A percentile compares a stretch with the other conserved stretches of the same genome.
Conservation (phyloP, 2,113 vertebrate species). For the Hipposideros armiger region DNA sequence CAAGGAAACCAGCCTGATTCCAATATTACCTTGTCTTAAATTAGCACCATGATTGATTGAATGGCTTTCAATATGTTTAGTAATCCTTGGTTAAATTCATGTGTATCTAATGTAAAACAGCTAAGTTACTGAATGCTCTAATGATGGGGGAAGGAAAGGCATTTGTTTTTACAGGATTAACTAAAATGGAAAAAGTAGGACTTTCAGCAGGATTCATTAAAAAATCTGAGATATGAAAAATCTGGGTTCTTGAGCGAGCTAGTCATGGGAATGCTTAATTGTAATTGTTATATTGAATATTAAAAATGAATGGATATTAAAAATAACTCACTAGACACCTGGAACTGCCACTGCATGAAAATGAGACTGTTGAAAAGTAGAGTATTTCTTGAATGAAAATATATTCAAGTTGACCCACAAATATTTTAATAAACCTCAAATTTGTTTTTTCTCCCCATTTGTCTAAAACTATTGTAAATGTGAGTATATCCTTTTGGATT, state of each 20-base stretch:
- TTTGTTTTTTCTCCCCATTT: constrained; percentile 50
- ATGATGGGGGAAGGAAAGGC: not conserved
- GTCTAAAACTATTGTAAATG: constrained; percentile 70
- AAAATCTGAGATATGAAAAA: constrained; percentile 41
- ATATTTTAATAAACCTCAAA: constrained; percentile 54
- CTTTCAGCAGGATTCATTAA: not conserved
- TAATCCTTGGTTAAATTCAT: constrained; percentile 52
- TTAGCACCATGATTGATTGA: constrained; percentile 6
- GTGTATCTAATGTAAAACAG: constrained; percentile 12
- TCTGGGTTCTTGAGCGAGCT: constrained; percentile 21
- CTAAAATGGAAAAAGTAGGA: constrained; percentile 44
- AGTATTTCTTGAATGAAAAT: constrained; percentile 55
- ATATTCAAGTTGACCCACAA: constrained; percentile 55
- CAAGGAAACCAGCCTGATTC: not conserved
- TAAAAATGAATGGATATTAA: constrained; percentile 2
- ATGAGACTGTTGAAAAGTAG: constrained; percentile 18
- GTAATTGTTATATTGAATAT: not conserved
- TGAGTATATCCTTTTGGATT: constrained; percentile 74
- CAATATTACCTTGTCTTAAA: not conserved
- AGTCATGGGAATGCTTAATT: not conserved
- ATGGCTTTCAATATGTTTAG: not conserved
- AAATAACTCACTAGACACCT: constrained; percentile 2
- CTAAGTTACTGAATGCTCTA: constrained; percentile 13
- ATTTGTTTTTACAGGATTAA: constrained; percentile 40
- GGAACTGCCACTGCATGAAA: not conserved